Base-by-base conservation (phyloP, 2,888 invertebrate species). In the Drosophila fulvimacula region DNA sequence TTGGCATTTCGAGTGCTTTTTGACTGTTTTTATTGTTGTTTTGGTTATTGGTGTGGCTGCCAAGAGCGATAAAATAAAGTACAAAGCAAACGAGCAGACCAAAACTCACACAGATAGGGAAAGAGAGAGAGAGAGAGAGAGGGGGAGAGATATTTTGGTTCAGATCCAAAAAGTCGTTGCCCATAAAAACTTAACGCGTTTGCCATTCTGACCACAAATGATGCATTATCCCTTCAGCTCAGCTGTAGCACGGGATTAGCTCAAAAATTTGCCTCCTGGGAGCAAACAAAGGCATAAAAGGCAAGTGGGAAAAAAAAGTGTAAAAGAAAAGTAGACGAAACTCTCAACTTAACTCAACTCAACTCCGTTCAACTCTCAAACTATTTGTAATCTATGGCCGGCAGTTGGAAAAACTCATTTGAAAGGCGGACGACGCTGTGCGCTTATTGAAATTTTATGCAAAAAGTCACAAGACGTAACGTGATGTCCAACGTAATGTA, bases 141-240 rank as follows among this genome's bases (percentile, higher is more conserved):
- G 59, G 30, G 49, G 71, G 68, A 72, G 65, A 73, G 84, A 75
- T 78, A 75, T 78, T 78, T 81, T 85, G 85, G 85, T 87, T 60
- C 67, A 84, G 85, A 79, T 89, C 85, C 85, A 89, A 87, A 81
- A 84, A 83, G 81, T 86, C 87, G 78, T 73, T 88, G 75, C 73
- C 81, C 88, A 85, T 89, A 89, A 89, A 84, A 85, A 87, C 85
- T 87, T 85, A 85, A 85, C 89, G 85, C 88, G 73, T 79, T 84
- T 87, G 85, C 89, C 88, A 89, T 87, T 85, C 84, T 89, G 85
- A 89, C 85, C 85, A 79, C 85, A 89, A 87, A 87, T 89, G 88
- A 85, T 76, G 82, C 79, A 85, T 89, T 85, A 83, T 77, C 69
- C 72, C 69, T 58, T 61, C 76, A 60, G 66, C 48, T 68, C 55